phyloP scores from a whole-genome alignment of 1,140 invertebrate species.

The Gryllus bimaculatus region DNA sequence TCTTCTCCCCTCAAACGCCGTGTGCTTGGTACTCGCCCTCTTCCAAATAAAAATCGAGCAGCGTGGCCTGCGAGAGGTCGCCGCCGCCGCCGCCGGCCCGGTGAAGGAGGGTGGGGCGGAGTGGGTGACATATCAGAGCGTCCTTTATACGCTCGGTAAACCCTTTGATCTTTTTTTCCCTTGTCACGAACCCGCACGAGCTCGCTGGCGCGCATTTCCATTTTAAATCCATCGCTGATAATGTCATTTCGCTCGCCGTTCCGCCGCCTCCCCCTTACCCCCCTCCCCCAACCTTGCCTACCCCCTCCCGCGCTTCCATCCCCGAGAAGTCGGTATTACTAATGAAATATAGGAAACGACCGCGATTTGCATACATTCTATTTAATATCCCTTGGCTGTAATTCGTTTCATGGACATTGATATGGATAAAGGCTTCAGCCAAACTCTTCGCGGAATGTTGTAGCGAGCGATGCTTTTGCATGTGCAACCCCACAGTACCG shows the following conservation, averaged over 20 bases:
- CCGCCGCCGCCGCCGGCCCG: too few species aligned
- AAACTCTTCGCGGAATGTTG: background rate
- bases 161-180: background rate
- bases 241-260: background rate
- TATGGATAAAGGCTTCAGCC: background rate
- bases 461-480: background rate
- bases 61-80: too few species aligned
- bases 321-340: background rate
- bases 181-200: background rate
- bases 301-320: too few species aligned
- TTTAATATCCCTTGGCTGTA: background rate
- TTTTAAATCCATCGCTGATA: background rate
- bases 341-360: background rate
- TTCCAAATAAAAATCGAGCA: too few species aligned
- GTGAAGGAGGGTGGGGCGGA: background rate
- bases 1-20: too few species aligned
- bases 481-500: too few species aligned
- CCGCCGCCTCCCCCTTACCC: too few species aligned
- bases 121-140: background rate
- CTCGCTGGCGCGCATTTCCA: background rate
- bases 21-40: too few species aligned
- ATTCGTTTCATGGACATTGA: background rate
- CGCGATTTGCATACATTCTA: background rate
- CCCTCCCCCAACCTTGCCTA: too few species aligned
- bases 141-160: background rate